Conservation (phyloP, 2,888 invertebrate genomes). For the Caradrina clavipalpis region DNA sequence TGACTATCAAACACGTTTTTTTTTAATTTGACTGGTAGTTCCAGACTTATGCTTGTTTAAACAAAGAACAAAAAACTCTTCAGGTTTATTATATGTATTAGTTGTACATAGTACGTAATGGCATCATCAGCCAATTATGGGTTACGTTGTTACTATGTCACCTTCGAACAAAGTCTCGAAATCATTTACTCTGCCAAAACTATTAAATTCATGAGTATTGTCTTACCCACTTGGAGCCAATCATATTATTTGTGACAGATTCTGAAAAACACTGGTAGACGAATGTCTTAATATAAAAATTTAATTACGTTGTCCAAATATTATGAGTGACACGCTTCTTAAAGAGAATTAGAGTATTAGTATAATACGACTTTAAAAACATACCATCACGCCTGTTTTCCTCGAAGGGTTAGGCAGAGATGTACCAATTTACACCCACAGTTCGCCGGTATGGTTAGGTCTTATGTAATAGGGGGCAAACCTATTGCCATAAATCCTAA, state of each 20-base stretch:
- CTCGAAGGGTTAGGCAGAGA: no score
- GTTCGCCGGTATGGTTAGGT: no score
- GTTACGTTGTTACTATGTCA: slow-evolving; percentile 42
- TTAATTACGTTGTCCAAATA: slow-evolving; percentile 45
- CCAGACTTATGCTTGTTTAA: no score
- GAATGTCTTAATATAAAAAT: slow-evolving; percentile 19
- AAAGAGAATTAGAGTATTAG: slow-evolving; percentile 13
- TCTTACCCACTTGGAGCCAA: slow-evolving; percentile 33
- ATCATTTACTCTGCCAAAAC: slow-evolving; percentile 47
- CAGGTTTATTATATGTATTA: no score
- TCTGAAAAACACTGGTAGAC: slow-evolving; percentile 31
- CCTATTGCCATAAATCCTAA: no score
- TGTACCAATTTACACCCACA: no score
- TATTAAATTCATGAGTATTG: slow-evolving; percentile 29
- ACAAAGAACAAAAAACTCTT: no score
- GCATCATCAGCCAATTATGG: slow-evolving; percentile 29
- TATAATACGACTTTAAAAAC: slow-evolving; percentile 19
- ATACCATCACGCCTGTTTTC: no score
- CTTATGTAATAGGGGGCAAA: no score
- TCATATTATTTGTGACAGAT: slow-evolving; percentile 42
- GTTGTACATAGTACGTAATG: slow-evolving; percentile 4
- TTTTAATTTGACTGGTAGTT: no score
- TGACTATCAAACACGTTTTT: no score
- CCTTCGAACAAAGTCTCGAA: slow-evolving; percentile 23
- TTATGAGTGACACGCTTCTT: slow-evolving; percentile 45